Conservation (phyloP, 2,888 invertebrate genomes). For the Schizaphis graminum region DNA sequence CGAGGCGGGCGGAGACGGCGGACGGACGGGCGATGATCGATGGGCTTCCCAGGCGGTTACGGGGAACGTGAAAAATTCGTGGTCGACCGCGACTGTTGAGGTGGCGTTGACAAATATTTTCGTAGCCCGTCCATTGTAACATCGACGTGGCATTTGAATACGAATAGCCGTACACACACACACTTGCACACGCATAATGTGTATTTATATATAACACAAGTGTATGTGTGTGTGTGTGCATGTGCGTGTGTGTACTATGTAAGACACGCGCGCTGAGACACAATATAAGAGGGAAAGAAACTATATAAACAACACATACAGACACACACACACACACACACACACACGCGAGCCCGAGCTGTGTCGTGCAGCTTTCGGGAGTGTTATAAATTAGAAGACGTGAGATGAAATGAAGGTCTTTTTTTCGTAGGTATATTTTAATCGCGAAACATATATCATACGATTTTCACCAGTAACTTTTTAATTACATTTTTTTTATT, state of each 20-base stretch:
- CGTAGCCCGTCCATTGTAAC: slow-evolving; percentile 30
- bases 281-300: background rate
- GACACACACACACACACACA: too few species aligned
- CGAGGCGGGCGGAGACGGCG: background rate
- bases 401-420: background rate
- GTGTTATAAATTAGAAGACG: background rate
- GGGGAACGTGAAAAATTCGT: slow-evolving; percentile 55
- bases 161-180: slow-evolving; percentile 2
- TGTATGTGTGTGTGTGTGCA: background rate
- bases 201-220: background rate
- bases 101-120: slow-evolving; percentile 65
- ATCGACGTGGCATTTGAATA: slow-evolving; percentile 55
- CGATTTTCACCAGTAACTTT: background rate
- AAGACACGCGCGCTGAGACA: background rate
- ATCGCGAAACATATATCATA: background rate
- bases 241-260: background rate
- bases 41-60: slow-evolving; percentile 41
- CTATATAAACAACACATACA: background rate
- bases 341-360: background rate
- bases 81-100: slow-evolving; percentile 60
- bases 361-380: slow-evolving; percentile 22
- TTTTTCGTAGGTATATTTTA: background rate
- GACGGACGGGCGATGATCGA: slow-evolving; percentile 61
- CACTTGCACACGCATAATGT: background rate
- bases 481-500: background rate